Conservation (phyloP, 2,888 invertebrate species). For the Sinopyrophorus schimmeli region DNA sequence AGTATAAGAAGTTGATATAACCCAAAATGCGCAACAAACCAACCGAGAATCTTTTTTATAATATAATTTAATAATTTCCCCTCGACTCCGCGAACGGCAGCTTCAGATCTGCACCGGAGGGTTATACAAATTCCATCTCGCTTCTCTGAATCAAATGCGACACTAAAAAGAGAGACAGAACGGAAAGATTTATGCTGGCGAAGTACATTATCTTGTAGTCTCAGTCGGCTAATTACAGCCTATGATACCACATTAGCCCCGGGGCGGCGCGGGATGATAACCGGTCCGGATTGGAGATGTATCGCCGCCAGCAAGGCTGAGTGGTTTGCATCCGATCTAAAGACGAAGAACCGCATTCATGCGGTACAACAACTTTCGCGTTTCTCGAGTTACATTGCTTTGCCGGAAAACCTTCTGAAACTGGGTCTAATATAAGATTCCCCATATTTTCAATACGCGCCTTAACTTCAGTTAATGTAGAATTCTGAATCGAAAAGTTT, state of each 20-base stretch:
- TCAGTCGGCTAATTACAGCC: constrained; percentile 61
- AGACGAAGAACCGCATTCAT: constrained; percentile 45
- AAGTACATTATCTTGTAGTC: constrained; percentile 63
- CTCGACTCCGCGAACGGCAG: constrained; percentile 43
- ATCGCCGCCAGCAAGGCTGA: constrained; percentile 50
- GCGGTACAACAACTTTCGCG: constrained; percentile 34
- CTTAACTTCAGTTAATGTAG: too few relatives aligned
- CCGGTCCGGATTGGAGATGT: constrained; percentile 50
- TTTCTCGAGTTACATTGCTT: constrained; percentile 31
- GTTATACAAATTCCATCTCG: constrained; percentile 35
- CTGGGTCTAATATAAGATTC: constrained; percentile 2
- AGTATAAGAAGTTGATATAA: constrained; percentile 26
- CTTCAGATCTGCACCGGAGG: constrained; percentile 38
- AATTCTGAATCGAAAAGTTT: too few relatives aligned
- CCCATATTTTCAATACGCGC: constrained; percentile 13
- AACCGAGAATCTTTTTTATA: constrained; percentile 42
- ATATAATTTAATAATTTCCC: constrained; percentile 53
- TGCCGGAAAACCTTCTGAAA: constrained; percentile 20
- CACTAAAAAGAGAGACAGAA: constrained; percentile 40
- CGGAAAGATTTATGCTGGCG: constrained; percentile 58
- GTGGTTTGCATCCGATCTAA: constrained; percentile 49
- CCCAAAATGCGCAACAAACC: constrained; percentile 34
- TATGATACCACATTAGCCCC: constrained; percentile 61
- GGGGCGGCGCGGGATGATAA: constrained; percentile 52
- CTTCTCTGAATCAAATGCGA: constrained; percentile 29